Evolutionary conservation across 1,140 invertebrate genomes (phyloP), one percentile per base, ranked within the genome.

Genomic region (Dendrolimus kikuchii): DNA sequence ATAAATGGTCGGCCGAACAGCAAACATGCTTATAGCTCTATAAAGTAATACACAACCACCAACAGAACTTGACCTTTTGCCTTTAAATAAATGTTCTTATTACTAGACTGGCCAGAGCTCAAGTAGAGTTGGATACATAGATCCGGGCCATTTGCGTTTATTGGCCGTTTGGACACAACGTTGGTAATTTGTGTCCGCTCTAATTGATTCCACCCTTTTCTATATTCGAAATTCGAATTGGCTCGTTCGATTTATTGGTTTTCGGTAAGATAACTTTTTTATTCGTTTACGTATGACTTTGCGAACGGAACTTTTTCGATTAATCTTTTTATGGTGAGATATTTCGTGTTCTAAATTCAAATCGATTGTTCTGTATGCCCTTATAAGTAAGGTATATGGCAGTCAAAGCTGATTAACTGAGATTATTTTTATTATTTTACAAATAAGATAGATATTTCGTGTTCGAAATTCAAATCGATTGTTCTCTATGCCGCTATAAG

Each of bases 11-110:
- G 66, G 66, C 66, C 62, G 60, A 72, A 72, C 66, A 75, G 73
- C 75, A 80, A 83, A 81, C 68, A 80, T 55, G 66, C 77, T 79
- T 78, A 83, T 79, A 63, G 68, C 62, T 51, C 66, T 71, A 65
- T 78, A 78, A 80, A 78, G 58, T 68, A 65, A 64, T 49, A 51
- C 66, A 60, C 64, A 41, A 46, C 57, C 45, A 53, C 65, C 67
- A 66, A 38, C 39, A 4, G 62, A 73, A 57, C 38, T 57, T 51
- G 66, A 68, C 40, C 66, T 54, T 7, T 46, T n/a, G 23, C 51
- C 38, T 48, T 23, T 47, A 5, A 41, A 39, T 23, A 38, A 39
- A 23, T 45, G 5, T 39, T 3, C 3, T 46, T 7, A 40, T 51
- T 49, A 43, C 55, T 56, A 59, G 74, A 36, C 66, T 74, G 64